These are phyloP conservation scores for Alcedo atthis DNA, from an alignment of 2,797 vertebrate genomes.

Conservation along the genomic window DNA sequence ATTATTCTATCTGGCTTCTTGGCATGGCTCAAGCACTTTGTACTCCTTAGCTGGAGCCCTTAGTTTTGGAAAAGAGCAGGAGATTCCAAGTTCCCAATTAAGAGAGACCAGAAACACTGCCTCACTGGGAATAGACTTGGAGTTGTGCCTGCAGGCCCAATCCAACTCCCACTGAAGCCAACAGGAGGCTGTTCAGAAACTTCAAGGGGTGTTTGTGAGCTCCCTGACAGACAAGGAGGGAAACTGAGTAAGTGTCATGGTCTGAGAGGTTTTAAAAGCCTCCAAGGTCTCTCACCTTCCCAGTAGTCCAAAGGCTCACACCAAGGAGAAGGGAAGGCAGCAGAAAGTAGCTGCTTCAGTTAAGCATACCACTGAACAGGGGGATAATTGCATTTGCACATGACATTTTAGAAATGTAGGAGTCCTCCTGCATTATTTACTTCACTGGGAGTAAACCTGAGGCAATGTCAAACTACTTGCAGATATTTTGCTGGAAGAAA, in stretches of 20 bases:
- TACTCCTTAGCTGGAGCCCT: not conserved
- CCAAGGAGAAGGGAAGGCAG: not conserved
- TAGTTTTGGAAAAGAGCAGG: not conserved
- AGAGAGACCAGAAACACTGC: not conserved
- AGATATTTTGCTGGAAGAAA: not conserved
- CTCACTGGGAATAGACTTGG: not conserved
- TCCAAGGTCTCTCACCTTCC: not conserved
- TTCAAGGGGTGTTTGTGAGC: not conserved
- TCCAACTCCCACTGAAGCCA: not conserved
- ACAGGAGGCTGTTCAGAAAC: not conserved
- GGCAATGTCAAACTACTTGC: not conserved
- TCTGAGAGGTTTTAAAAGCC: not conserved
- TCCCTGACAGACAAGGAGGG: not conserved
- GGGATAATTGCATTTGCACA: not conserved
- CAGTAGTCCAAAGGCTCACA: not conserved
- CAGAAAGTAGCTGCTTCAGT: not conserved
- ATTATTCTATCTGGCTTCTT: constrained; percentile 16
- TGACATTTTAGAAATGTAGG: not conserved
- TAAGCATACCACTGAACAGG: not conserved
- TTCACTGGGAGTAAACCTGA: not conserved
- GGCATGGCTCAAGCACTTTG: not conserved
- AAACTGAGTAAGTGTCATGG: not conserved
- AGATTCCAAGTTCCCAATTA: not conserved
- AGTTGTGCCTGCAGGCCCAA: not conserved
- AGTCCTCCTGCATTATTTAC: not conserved